Evolutionary conservation across 92 coral and sea anemone genomes (phyloP), one percentile per base, ranked within the genome.

Genomic region (Parazoanthus darwini): DNA sequence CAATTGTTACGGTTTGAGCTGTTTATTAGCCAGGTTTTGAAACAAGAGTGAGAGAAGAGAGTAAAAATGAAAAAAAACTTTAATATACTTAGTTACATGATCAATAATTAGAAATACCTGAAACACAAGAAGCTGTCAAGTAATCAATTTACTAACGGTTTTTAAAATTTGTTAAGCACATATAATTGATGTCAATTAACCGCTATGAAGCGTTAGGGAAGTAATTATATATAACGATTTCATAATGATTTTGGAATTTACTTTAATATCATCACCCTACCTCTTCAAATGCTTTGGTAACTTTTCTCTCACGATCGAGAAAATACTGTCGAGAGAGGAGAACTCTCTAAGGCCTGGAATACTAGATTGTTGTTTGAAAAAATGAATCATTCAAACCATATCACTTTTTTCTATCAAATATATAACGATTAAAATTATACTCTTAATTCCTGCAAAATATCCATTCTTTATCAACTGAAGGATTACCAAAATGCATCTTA

Each of bases 311-410:
- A 83, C 76, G 65, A 85, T 92, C 91, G 29, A 92, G 70, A 20
- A 92, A 89, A 77, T 77, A 90, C 95, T 92, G 93, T 50, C 48
- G 88, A 78, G 43, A 72, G 79, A 81, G n/a, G 29, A 81, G 48
- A 88, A 70, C 25, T 20, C 4, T 63, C n/a, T 20, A 29, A 72
- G 15, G 42, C 0, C 37, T 25, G 39, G 77, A 36, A 29, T 23
- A 63, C 70, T 63, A 20, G 70, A 63, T 18, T 63, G 26, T 63
- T 63, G 20, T 63, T 20, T 29, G 33, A 29, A 29, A 23, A 22
- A 63, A 54, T 70, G 11, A 70, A 6, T n/a, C 4, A 18, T 70
- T 54, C 59, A 54, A 54, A 54, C 16, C 3, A 54, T 54, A 22
- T 63, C 26, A 63, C n/a, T 22, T 20, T 20, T 63, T 15, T 63